Evolutionary conservation across 2,113 vertebrate species (phyloP), one percentile per base, ranked within the genome.

Genomic region (Nycticebus coucang): DNA sequence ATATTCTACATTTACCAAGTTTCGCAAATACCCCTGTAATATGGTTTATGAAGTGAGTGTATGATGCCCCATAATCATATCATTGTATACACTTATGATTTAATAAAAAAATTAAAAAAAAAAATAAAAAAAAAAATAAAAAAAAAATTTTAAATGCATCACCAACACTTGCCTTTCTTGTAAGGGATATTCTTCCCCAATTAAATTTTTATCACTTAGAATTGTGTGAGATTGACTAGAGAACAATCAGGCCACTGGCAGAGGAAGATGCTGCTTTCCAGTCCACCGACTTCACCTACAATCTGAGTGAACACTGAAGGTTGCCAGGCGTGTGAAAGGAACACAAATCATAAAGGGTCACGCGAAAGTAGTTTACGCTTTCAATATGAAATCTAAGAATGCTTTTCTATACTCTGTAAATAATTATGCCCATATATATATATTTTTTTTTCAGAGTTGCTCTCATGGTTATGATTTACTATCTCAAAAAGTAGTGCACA

Each of bases 171-270:
- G 55, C 57, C 8, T 95, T 92, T 82, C n/a, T 87, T 57, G 2
- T 84, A 35, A 17, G 28, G 35, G 4, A 19, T 80, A 57, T 68
- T 92, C 89, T 75, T 89, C 60, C n/a, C 11, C 41, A 85, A 22
- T 37, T 62, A 84, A 81, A 35, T 35, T 96, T 90, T 95, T 91
- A 79, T 93, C 78, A 95, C 21, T 89, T 92, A 86, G 55, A 91
- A 91, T 96, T 87, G 41, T 55, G 19, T 86, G 79, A 74, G 33
- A n/a, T 77, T 96, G 87, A 88, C 59, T 72, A 45, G 53, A 95
- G 21, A 94, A 87, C 12, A 88, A 28, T 59, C 35, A 72, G 60
- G 22, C 7, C 64, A 74, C 85, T 72, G 83, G 9, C 75, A 95
- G 33, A 90, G 9, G 3, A 89, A 95, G 59, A 87, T 35, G 4